phyloP scores from a whole-genome alignment of 1,140 invertebrate species.

The Solenopsis invicta region DNA sequence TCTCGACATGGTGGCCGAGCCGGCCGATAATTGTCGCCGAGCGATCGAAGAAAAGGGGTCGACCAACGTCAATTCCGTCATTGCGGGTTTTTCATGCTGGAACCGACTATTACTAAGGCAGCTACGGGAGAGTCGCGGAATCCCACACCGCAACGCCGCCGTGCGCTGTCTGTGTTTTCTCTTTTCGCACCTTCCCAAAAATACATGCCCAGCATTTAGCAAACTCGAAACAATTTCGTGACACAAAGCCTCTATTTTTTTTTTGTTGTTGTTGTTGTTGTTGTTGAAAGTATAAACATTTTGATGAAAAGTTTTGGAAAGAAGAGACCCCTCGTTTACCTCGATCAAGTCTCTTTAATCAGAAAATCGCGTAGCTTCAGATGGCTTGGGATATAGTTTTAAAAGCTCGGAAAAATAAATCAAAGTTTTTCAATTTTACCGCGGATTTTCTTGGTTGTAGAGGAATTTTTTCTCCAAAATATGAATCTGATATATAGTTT shows the following conservation, averaged over 20 bases:
- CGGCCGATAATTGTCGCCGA: constrained; percentile 56
- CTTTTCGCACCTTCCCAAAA: not conserved
- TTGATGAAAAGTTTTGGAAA: not conserved
- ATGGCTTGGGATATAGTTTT: too few relatives aligned
- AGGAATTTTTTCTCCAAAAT: too few relatives aligned
- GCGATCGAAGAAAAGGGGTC: constrained; percentile 64
- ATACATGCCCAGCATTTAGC: too few relatives aligned
- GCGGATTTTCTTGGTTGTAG: too few relatives aligned
- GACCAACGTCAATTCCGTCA: constrained; percentile 18
- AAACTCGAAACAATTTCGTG: not conserved
- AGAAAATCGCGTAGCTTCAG: too few relatives aligned
- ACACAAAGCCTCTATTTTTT: not conserved
- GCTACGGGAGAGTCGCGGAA: not conserved
- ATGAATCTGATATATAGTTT: too few relatives aligned
- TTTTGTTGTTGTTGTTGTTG: too few relatives aligned
- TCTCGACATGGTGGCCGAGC: constrained; percentile 61
- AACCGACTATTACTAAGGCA: not conserved
- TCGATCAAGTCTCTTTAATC: too few relatives aligned
- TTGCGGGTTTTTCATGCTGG: constrained; percentile 26
- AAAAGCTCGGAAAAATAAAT: too few relatives aligned
- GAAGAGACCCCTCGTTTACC: not conserved
- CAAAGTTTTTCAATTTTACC: too few relatives aligned
- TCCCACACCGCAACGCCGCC: not conserved
- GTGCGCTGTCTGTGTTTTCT: constrained; percentile 14
- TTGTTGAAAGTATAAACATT: not conserved